These are phyloP conservation scores for Phenacoccus solenopsis DNA, from an alignment of 1,140 invertebrate genomes.

Conservation along the genomic window DNA sequence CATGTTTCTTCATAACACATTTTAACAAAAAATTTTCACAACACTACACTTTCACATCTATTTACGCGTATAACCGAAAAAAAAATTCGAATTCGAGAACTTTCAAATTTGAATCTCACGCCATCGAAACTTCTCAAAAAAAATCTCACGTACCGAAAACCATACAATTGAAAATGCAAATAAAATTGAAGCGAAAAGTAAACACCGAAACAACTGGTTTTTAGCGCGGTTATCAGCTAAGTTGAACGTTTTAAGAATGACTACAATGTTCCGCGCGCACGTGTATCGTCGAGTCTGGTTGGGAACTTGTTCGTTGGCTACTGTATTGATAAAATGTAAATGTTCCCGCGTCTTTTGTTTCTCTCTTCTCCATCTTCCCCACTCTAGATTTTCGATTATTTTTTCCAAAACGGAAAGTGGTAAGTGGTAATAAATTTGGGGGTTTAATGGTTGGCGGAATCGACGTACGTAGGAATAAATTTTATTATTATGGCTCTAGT, in stretches of 20 bases:
- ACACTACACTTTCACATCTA: neutral
- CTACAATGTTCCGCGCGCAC: slow-evolving; percentile 6
- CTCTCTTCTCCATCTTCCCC: neutral
- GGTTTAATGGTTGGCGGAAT: too few relatives aligned
- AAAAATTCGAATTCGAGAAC: neutral
- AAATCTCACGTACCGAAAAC: neutral
- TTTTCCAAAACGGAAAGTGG: too few relatives aligned
- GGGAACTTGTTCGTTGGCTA: slow-evolving; percentile 1
- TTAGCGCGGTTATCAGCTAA: slow-evolving; percentile 9
- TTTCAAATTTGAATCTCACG: neutral
- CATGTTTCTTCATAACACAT: neutral
- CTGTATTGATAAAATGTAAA: slow-evolving; percentile 9
- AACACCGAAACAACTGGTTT: neutral
- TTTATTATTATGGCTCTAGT: too few relatives aligned
- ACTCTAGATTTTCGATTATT: neutral
- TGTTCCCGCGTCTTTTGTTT: slow-evolving; percentile 10
- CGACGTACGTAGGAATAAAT: too few relatives aligned
- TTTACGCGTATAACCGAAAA: neutral
- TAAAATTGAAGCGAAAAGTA: neutral
- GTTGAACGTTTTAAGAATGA: slow-evolving; percentile 8
- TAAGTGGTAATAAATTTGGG: too few relatives aligned
- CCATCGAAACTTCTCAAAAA: neutral
- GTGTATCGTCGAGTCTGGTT: slow-evolving; percentile 7
- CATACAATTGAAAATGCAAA: slow-evolving; percentile 1
- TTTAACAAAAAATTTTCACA: neutral